phyloP scores from a whole-genome alignment of 2,113 vertebrate genomes.

The Peucedramus taeniatus region DNA sequence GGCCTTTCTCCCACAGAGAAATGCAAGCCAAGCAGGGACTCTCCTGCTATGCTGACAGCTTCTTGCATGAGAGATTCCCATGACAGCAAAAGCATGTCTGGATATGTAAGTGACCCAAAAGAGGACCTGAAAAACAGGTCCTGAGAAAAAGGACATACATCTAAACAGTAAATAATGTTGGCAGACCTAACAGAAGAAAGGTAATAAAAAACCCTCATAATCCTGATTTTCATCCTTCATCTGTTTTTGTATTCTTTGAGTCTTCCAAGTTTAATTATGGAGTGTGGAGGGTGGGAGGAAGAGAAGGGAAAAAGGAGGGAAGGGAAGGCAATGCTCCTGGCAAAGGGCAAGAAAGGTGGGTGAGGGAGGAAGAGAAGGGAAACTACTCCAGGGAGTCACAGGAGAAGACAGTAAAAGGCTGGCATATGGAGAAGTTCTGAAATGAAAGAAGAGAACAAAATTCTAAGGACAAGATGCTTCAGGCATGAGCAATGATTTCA shows the following conservation, averaged over 20 bases:
- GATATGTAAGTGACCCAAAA: slow-evolving; percentile 20
- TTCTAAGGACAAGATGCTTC: background rate
- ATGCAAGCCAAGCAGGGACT: background rate
- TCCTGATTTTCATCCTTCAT: background rate
- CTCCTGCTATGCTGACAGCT: background rate
- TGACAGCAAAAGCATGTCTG: background rate
- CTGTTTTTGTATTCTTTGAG: background rate
- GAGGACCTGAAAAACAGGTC: slow-evolving; percentile 52
- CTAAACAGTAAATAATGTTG: slow-evolving; percentile 46
- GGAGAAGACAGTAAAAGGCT: background rate
- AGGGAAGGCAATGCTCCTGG: background rate
- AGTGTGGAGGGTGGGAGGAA: background rate
- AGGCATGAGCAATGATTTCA: background rate
- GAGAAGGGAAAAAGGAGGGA: background rate
- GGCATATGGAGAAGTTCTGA: background rate
- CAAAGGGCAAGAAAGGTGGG: background rate
- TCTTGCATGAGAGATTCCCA: background rate
- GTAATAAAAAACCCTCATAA: background rate
- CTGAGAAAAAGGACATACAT: background rate
- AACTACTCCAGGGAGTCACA: background rate
- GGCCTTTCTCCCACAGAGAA: background rate
- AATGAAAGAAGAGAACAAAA: background rate
- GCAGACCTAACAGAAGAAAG: background rate
- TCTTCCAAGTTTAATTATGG: background rate
- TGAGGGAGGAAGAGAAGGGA: background rate